Conservation (phyloP, 2,888 invertebrate species). For the Margaritifera margaritifera region DNA sequence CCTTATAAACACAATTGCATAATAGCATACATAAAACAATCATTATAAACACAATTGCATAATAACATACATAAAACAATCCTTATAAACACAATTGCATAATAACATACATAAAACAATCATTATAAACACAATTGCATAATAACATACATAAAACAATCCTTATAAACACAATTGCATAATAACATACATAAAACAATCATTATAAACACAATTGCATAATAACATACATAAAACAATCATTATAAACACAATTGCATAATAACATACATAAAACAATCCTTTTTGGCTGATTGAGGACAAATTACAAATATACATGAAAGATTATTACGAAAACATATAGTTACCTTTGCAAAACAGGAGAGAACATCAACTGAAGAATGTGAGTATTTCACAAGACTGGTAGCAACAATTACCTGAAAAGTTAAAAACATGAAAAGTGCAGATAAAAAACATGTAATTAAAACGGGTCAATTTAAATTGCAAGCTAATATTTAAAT, state of each 20-base stretch:
- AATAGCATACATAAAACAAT: background rate
- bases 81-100: too few relatives aligned
- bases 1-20: too few relatives aligned
- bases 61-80: background rate
- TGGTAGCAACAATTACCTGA: conserved; percentile 65
- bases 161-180: too few relatives aligned
- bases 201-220: too few relatives aligned
- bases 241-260: too few relatives aligned
- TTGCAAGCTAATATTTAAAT: background rate
- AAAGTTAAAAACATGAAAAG: conserved; percentile 16
- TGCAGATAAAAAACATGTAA: background rate
- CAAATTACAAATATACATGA: background rate
- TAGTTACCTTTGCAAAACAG: conserved; percentile 64
- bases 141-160: background rate
- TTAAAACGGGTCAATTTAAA: background rate
- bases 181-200: background rate
- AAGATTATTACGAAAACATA: background rate
- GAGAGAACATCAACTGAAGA: conserved; percentile 69
- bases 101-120: background rate
- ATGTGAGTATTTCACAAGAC: conserved; percentile 67
- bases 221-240: background rate
- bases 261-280: background rate
- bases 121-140: too few relatives aligned
- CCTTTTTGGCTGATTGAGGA: background rate
- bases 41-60: too few relatives aligned